Percentiles rank a stretch among this genome's conserved stretches.
These are phyloP conservation scores for Asobara japonica DNA, from an alignment of 1,140 invertebrate species.

Conservation along the genomic window DNA sequence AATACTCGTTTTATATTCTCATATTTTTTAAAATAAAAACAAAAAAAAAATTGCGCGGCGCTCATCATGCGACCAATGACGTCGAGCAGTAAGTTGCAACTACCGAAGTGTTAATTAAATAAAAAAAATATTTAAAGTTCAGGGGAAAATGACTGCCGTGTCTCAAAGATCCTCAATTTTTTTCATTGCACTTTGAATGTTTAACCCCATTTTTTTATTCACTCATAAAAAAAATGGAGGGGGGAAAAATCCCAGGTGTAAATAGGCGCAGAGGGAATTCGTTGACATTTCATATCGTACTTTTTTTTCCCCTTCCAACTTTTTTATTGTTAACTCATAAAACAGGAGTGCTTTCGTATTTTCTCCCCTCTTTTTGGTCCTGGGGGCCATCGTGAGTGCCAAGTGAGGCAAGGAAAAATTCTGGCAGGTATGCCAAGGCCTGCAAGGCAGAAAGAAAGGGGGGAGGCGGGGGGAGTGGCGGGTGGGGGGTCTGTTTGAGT, in stretches of 20 bases:
- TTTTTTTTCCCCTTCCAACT: not conserved
- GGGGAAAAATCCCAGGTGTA: not conserved
- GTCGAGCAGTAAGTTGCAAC: no score
- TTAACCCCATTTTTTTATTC: not conserved
- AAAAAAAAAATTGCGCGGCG: no score
- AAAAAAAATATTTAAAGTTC: no score
- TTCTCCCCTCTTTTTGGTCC: not conserved
- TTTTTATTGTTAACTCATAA: constrained; percentile 5
- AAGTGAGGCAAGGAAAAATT: not conserved
- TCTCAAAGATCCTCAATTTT: no score
- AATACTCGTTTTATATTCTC: no score
- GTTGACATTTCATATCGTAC: not conserved
- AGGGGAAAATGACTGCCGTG: no score
- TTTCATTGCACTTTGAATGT: not conserved
- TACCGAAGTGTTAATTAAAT: no score
- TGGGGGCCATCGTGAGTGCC: not conserved
- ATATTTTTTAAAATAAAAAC: no score
- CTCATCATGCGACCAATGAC: no score
- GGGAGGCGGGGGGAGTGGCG: not conserved
- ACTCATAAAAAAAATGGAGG: not conserved
- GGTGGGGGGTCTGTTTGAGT: not conserved
- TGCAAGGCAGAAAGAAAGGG: not conserved
- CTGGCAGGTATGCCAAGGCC: constrained; percentile 28
- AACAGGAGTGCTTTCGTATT: not conserved
- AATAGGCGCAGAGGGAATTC: not conserved